phyloP scores from a whole-genome alignment of 2,797 vertebrate species.

The Huso huso region DNA sequence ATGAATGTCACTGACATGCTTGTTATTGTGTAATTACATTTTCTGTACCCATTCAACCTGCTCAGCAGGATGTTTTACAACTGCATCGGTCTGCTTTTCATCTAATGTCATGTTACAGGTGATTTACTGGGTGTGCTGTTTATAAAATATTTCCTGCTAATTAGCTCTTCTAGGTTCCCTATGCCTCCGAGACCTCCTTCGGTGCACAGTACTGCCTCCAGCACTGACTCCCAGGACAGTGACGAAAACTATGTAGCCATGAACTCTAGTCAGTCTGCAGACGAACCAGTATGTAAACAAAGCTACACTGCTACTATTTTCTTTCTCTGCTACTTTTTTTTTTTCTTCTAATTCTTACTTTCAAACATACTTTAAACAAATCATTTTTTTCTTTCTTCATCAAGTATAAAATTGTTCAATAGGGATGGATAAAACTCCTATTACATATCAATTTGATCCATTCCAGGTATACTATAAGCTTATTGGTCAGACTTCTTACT shows the following conservation, averaged over 20 bases:
- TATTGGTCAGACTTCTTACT: not conserved
- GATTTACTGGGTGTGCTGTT: constrained; percentile 43
- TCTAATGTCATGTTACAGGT: constrained; percentile 1
- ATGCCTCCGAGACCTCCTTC: constrained; percentile 85
- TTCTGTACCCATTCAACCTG: too few relatives aligned
- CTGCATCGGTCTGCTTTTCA: too few relatives aligned
- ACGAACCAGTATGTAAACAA: constrained; percentile 86
- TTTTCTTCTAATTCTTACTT: constrained; percentile 11
- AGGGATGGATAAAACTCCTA: too few relatives aligned
- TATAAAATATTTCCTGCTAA: constrained; percentile 67
- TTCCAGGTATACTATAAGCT: too few relatives aligned
- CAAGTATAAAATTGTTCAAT: too few relatives aligned
- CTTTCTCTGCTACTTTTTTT: constrained; percentile 4
- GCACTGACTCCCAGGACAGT: constrained; percentile 94
- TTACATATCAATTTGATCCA: too few relatives aligned
- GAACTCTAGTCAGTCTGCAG: constrained; percentile 85
- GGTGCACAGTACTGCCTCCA: constrained; percentile 95
- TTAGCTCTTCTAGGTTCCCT: constrained; percentile 91
- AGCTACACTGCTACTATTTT: constrained; percentile 37
- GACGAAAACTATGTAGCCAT: constrained; percentile 97
- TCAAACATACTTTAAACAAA: not conserved
- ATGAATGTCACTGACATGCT: too few relatives aligned
- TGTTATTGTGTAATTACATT: too few relatives aligned
- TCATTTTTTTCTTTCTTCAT: not conserved
- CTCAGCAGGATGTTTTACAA: too few relatives aligned